Evolutionary conservation across 2,797 vertebrate genomes (phyloP), one percentile per base, ranked within the genome.

Genomic region (Channa striata): DNA sequence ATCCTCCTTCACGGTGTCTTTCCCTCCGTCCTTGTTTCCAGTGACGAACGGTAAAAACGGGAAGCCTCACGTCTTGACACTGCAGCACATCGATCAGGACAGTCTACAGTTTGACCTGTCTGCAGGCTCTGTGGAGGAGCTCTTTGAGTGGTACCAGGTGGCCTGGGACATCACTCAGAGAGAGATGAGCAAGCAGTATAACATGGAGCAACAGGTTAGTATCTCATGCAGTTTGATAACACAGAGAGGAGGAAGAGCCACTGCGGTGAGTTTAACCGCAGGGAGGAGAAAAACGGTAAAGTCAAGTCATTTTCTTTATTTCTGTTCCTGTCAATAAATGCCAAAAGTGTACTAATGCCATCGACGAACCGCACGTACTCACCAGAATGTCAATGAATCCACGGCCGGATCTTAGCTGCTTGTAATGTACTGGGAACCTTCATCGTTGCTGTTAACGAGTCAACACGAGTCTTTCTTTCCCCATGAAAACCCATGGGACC

Each of bases 71-170:
- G 97, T 98, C 77, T 91, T 99, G 75, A 93, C 95, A 10, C 89
- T 99, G 90, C 95, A 96, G 78, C 91, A 95, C 43, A 93, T 87
- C 73, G 94, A 95, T 23, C 93, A 96, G 0, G 86, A 86, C 51
- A 92, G 92, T 7, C 88, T 96, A 7, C 93, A 95, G 0, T 95
- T 97, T 37, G 96, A 99, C 85, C 93, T 99, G 80, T 93, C 97
- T 6, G 93, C 96, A 0, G 94, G 94, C 59, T 93, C 93, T 14
- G 93, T 98, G 81, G 97, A 97, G 78, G 97, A 99, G 65, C 88
- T 97, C 49, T 99, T 95, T 4, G 94, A 96, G 20, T 99, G 98
- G 98, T 97, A 96, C 83, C 91, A 97, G 86, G 94, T 95, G 72
- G 93, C 95, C 46, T 95, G 96, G 87, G 91, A 96, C 86, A 97